Base-by-base conservation (phyloP, 2,888 invertebrate species). In the Erebia palarica region DNA sequence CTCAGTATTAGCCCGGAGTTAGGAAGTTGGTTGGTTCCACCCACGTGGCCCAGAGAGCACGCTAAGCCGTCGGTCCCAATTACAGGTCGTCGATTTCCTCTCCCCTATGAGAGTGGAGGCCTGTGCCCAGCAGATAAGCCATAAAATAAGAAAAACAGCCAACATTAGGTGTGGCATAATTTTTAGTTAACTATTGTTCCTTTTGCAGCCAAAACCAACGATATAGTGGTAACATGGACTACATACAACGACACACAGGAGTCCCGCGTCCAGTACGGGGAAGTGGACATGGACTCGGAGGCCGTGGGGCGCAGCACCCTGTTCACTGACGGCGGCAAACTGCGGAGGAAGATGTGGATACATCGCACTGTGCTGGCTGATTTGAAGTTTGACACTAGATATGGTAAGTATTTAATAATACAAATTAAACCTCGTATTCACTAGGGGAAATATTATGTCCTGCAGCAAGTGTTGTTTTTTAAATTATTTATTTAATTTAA, bases 171-270 rank as follows among this genome's bases (percentile, higher is more conserved):
- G 36, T 36, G 1, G 36, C 36, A 36, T 36, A 7, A 36, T 36
- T 36, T 27, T 36, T 36, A 36, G 7, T 36, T 36, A 21, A 21
- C 21, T 27, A 36, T 1, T 36, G 36, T 5, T 27, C 3, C 18
- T 42, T 59, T 64, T 57, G 8, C 86, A 96, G 95, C 95, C 75
- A 94, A 94, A 81, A 88, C 94, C 65, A 94, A 93, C 75, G 95
- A 96, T 80, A 95, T 97, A 76, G 95, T 96, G 44, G 95, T 97
- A 47, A 97, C 97, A 76, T 98, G 98, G 97, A 96, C 96, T 2
- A 98, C 98, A 11, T 94, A 94, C 82, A 95, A 95, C 82, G 89
- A 95, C 77, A 95, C 97, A 0, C 78, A 89, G 14, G 92, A 94
- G 72, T 96, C 97, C 0, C 80, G 95, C 47, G 97, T 97, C 36